Conservation (phyloP, 2,113 vertebrate genomes). For the Xyliphius kryptos region DNA sequence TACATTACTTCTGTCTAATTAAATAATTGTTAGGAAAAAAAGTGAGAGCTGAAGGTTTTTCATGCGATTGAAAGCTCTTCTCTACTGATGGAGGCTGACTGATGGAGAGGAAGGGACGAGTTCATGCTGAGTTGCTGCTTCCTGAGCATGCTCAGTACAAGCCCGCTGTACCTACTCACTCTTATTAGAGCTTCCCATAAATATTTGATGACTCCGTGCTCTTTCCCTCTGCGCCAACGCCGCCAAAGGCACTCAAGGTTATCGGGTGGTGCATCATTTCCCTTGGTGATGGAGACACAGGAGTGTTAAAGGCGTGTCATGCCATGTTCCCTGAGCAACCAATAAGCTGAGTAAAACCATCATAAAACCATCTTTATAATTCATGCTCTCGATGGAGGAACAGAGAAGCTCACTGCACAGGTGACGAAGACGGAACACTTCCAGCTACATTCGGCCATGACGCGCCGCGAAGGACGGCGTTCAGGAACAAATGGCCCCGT, state of each 20-base stretch:
- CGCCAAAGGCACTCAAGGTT: constrained; percentile 61
- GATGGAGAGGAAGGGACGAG: neutral
- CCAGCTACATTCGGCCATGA: neutral
- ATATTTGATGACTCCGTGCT: constrained; percentile 66
- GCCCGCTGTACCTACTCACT: constrained; percentile 31
- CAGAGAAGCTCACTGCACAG: neutral
- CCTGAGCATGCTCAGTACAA: constrained; percentile 13
- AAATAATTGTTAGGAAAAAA: no score
- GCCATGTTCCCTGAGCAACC: constrained; percentile 13
- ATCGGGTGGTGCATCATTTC: constrained; percentile 31
- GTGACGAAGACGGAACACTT: constrained; percentile 11
- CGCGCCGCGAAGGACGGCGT: constrained; percentile 5
- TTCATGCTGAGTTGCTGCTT: constrained; percentile 27
- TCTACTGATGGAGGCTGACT: constrained; percentile 10
- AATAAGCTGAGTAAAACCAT: constrained; percentile 12
- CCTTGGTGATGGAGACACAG: constrained; percentile 13
- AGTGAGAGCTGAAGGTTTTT: no score
- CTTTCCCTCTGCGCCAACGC: constrained; percentile 40
- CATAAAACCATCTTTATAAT: constrained; percentile 19
- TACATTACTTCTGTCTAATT: no score
- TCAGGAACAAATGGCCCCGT: constrained; percentile 18
- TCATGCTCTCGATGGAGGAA: constrained; percentile 7
- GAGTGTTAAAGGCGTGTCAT: neutral
- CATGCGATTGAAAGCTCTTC: neutral
- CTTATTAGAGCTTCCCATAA: constrained; percentile 67